Evolutionary conservation across 2,113 vertebrate genomes (phyloP), one percentile per base, ranked within the genome.

Genomic region (Saimiri boliviensis): DNA sequence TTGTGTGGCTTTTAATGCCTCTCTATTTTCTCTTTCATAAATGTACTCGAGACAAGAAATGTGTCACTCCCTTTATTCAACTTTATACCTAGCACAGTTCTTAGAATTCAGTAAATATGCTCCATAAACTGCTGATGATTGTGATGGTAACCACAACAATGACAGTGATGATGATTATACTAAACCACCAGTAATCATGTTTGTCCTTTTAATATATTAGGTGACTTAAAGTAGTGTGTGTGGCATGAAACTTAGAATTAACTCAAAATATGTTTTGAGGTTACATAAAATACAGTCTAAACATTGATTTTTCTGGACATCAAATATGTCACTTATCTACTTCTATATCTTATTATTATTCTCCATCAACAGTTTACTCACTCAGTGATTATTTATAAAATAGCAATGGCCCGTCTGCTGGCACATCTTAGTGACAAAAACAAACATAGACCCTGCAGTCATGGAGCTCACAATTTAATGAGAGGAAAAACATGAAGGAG

Each of bases 101-200:
- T 89, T 54, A 3, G 70, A 71, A 60, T 92, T 97, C 81, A 93
- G 45, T 74, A 87, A 94, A 73, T 85, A 97, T 85, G 37, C 12
- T 85, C 52, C 37, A 30, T 68, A 73, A 94, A 88, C 6, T 81
- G 49, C 70, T 95, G 37, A 45, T 73, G 30, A 56, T 11, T 40
- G 3, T 71, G 80, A 60, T 21, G 35, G 19, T 32, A 73, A 21
- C 21, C 23, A 54, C 52, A 27, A 66, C 16, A 56, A 32, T 4
- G 17, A 49, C 21, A 91, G 37, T 12, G 11, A 58, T 45, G 60
- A 89, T 11, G 40, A 47, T 3, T 40, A 35, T 23, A 19, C 13
- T 77, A 91, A 90, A 25, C 20, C 47, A 58, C 12, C 23, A 84
- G 4, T 17, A 47, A 81, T 5, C 8, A 19, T 45, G 19, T 37